Evolutionary conservation across 2,797 vertebrate species (phyloP).

Genomic region (Chiroxiphia lanceolata): DNA sequence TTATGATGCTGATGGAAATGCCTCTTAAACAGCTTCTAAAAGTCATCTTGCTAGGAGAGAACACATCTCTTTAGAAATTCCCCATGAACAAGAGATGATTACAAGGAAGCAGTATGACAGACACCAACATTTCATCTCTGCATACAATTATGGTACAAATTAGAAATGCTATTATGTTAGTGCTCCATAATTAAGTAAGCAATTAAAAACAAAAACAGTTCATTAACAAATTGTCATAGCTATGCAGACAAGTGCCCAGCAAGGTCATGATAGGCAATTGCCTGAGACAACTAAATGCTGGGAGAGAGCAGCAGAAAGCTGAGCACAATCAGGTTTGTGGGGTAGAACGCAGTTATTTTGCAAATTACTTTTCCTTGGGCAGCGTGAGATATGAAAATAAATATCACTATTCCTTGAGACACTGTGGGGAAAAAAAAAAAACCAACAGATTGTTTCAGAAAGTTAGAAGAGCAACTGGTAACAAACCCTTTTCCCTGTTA

Average conservation of each 20-base stretch:
- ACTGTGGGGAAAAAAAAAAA: not conserved
- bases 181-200: conserved; percentile 83
- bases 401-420: not conserved
- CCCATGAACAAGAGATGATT: conserved; percentile 77
- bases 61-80: conserved; percentile 75
- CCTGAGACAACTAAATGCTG: conserved; percentile 59
- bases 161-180: conserved; percentile 82
- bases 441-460: not conserved
- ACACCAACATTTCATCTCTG: conserved; percentile 83
- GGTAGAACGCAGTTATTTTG: not conserved
- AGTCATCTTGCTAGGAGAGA: conserved; percentile 71
- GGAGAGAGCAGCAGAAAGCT: conserved; percentile 15
- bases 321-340: not conserved
- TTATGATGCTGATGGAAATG: conserved; percentile 40
- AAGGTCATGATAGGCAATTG: conserved; percentile 76
- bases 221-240: conserved; percentile 82
- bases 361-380: conserved; percentile 29
- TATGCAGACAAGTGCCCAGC: conserved; percentile 72
- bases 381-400: not conserved
- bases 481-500: not conserved
- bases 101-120: conserved; percentile 75
- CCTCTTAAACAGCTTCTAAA: conserved; percentile 63
- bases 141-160: conserved; percentile 81
- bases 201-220: conserved; percentile 85
- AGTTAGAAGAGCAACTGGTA: conserved; percentile 38